Evolutionary conservation across 2,797 vertebrate genomes (phyloP).

Genomic region (Morelia viridis): DNA sequence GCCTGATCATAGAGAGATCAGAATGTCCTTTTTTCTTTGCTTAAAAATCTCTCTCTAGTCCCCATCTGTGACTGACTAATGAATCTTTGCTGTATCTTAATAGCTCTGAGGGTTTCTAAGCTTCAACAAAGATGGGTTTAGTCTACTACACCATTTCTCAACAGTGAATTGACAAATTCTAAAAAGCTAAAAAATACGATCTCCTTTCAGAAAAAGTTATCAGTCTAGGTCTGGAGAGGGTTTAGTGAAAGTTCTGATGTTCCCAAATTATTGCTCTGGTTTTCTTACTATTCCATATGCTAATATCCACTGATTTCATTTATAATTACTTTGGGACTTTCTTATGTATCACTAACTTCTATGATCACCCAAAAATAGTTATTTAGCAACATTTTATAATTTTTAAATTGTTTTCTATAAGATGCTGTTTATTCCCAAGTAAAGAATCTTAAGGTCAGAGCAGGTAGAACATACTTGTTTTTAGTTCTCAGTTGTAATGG

Average conservation of each 20-base stretch:
- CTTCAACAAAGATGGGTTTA: conserved; percentile 57
- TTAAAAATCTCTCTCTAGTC: conserved; percentile 55
- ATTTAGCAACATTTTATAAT: neutral
- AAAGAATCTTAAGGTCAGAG: neutral
- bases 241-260: neutral
- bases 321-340: neutral
- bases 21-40: conserved; percentile 66
- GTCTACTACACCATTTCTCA: conserved; percentile 36
- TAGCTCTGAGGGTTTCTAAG: conserved; percentile 48
- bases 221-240: neutral
- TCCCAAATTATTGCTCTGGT: neutral
- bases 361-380: neutral
- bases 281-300: neutral
- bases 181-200: conserved; percentile 41
- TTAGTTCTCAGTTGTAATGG: neutral
- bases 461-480: neutral
- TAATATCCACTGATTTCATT: neutral
- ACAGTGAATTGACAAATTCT: conserved; percentile 53
- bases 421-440: neutral
- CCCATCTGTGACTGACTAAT: conserved; percentile 62
- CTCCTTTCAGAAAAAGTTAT: neutral
- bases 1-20: conserved; percentile 66
- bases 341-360: neutral
- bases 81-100: conserved; percentile 46
- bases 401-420: neutral